phyloP scores from a whole-genome alignment of 2,888 invertebrate species.

The Stegana nigrithorax region DNA sequence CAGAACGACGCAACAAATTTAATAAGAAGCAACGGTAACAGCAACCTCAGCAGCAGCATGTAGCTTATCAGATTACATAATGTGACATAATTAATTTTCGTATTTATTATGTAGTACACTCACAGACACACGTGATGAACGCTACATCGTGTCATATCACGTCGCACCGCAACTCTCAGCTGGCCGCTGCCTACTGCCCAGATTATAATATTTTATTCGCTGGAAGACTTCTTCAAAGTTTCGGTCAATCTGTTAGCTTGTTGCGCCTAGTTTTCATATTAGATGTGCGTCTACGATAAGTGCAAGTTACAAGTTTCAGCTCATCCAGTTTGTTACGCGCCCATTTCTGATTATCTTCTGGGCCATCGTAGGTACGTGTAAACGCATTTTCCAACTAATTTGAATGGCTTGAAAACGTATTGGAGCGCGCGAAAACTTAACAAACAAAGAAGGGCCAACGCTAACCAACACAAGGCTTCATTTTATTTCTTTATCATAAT shows the following conservation, averaged over 20 bases:
- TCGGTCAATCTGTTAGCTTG: too few relatives aligned
- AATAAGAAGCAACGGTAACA: slow-evolving; percentile 33
- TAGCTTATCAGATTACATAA: slow-evolving; percentile 68
- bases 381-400: slow-evolving; percentile 49
- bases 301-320: too few relatives aligned
- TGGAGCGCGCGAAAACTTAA: too few relatives aligned
- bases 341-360: too few relatives aligned
- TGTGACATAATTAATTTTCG: slow-evolving; percentile 67
- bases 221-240: neutral
- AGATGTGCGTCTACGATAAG: too few relatives aligned
- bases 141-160: too few relatives aligned
- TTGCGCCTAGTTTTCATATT: too few relatives aligned
- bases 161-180: too few relatives aligned
- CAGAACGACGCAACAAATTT: slow-evolving; percentile 28
- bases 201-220: slow-evolving; percentile 5
- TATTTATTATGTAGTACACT: slow-evolving; percentile 7
- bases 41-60: slow-evolving; percentile 29
- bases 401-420: too few relatives aligned
- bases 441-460: too few relatives aligned
- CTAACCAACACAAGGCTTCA: slow-evolving; percentile 20
- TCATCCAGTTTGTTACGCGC: too few relatives aligned
- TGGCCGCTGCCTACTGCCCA: slow-evolving; percentile 1
- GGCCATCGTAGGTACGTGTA: slow-evolving; percentile 51
- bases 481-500: neutral
- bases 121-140: too few relatives aligned